Evolutionary conservation across 2,888 invertebrate genomes (phyloP).

Genomic region (Drosophila nigricruria): DNA sequence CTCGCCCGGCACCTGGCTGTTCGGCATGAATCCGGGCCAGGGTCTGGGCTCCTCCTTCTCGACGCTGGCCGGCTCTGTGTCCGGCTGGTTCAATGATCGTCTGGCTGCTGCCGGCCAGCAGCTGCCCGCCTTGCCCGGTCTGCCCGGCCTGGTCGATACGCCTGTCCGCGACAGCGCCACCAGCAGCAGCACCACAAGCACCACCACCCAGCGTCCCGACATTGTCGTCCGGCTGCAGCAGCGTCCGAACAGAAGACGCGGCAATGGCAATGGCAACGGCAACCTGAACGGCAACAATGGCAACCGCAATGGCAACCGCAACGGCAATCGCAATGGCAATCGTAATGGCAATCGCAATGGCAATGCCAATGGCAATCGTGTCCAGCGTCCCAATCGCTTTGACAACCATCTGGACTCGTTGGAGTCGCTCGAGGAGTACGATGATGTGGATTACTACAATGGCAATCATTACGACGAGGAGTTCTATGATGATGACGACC

Average conservation of each 20-base stretch:
- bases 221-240: conserved; percentile 80
- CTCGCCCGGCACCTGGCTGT: conserved; percentile 62
- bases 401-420: conserved; percentile 61
- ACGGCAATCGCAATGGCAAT: conserved; percentile 46
- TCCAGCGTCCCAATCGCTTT: conserved; percentile 68
- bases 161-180: conserved; percentile 66
- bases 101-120: conserved; percentile 69
- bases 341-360: conserved; percentile 55
- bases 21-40: conserved; percentile 81
- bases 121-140: conserved; percentile 57
- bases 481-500: conserved; percentile 54
- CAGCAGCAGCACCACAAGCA: conserved; percentile 44
- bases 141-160: conserved; percentile 74
- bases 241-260: conserved; percentile 59
- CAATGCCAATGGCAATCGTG: conserved; percentile 51
- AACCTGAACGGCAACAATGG: conserved; percentile 33
- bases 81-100: conserved; percentile 82
- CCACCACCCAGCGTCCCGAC: conserved; percentile 75
- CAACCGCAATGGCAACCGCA: conserved; percentile 51
- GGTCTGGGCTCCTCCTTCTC: conserved; percentile 75
- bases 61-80: conserved; percentile 79
- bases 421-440: conserved; percentile 61
- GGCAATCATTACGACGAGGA: conserved; percentile 56
- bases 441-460: conserved; percentile 65
- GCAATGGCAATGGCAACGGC: conserved; percentile 47